phyloP scores from a whole-genome alignment of 1,140 invertebrate genomes.

The Penaeus vannamei region DNA sequence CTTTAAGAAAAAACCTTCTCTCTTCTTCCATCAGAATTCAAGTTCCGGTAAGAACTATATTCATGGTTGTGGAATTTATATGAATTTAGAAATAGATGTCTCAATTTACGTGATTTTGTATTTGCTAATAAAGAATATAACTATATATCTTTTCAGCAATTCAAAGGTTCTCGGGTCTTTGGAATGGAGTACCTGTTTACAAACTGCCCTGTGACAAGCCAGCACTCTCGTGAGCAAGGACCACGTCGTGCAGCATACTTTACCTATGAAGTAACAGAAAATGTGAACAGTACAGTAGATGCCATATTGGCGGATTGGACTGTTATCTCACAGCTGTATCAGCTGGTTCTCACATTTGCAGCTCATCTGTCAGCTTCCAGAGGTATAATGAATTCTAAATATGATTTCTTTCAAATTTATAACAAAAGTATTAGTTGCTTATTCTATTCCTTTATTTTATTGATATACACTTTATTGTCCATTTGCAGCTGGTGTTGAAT shows the following conservation, averaged over 20 bases:
- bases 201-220: conserved; percentile 84
- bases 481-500: conserved; percentile 52
- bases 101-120: no score
- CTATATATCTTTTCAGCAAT: conserved; percentile 50
- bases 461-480: not conserved
- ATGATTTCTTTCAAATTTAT: not conserved
- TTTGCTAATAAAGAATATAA: no score
- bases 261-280: conserved; percentile 88
- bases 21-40: conserved; percentile 68
- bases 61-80: no score
- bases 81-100: no score
- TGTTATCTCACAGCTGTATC: conserved; percentile 90
- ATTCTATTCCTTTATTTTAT: conserved; percentile 35
- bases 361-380: conserved; percentile 75
- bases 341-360: conserved; percentile 83
- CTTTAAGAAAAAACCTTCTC: conserved; percentile 67
- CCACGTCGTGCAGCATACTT: conserved; percentile 86
- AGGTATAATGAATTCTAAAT: conserved; percentile 75
- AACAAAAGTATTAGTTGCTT: conserved; percentile 11
- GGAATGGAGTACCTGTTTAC: conserved; percentile 89
- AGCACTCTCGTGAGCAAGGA: conserved; percentile 89
- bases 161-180: conserved; percentile 76
- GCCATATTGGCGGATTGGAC: conserved; percentile 86
- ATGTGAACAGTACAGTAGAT: conserved; percentile 83
- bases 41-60: conserved; percentile 66